Percentiles rank a stretch among this genome's conserved stretches.
These are phyloP conservation scores for Ramazzottius varieornatus DNA, from an alignment of 2,888 invertebrate species.

Conservation along the genomic window DNA sequence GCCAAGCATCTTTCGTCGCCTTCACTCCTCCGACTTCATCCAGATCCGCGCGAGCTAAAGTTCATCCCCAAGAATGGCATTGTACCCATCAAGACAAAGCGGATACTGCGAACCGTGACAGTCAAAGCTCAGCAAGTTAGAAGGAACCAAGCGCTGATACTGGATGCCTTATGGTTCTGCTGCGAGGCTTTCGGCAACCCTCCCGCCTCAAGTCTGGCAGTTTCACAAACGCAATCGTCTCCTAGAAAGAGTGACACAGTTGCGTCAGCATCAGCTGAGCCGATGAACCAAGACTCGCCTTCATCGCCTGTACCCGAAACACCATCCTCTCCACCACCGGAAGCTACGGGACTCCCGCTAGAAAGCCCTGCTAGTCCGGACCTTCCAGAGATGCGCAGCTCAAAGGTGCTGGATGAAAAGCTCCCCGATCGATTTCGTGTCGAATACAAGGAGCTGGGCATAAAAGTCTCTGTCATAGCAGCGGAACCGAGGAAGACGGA, in stretches of 20 bases:
- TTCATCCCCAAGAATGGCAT: neutral
- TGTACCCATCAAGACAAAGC: neutral
- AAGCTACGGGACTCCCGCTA: neutral
- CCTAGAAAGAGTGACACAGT: neutral
- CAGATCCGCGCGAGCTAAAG: neutral
- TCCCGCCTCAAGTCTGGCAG: neutral
- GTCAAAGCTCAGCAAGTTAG: neutral
- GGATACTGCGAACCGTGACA: neutral
- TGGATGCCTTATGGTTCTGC: neutral
- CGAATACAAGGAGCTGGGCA: neutral
- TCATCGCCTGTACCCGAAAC: neutral
- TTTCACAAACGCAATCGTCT: no score
- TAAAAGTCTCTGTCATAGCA: neutral
- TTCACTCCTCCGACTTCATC: neutral
- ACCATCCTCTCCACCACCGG: neutral
- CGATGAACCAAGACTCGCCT: neutral
- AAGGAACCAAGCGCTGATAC: neutral
- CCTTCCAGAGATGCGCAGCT: neutral
- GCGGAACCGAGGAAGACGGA: neutral
- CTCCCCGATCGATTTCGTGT: neutral
- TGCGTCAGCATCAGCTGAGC: neutral
- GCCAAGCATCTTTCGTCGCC: neutral
- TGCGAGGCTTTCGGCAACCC: neutral
- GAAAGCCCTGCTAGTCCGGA: constrained; percentile 1
- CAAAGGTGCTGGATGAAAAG: neutral